Evolutionary conservation across 1,140 invertebrate genomes (phyloP).

Genomic region (Pseudomyrmex sp.): DNA sequence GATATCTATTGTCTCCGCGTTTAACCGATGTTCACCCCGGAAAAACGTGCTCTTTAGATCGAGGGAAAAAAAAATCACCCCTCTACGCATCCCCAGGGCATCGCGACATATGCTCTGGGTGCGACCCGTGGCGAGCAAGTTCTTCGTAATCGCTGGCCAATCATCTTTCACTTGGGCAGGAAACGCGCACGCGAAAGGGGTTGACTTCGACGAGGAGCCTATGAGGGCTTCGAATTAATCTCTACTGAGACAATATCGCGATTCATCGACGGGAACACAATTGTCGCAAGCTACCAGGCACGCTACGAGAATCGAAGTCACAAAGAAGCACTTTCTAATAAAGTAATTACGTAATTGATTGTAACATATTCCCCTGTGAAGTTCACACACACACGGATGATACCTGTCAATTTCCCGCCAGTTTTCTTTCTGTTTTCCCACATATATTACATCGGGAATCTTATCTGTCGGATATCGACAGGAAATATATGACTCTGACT

Average conservation of each 20-base stretch:
- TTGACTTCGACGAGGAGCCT: constrained; percentile 9
- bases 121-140: constrained; percentile 49
- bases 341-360: constrained; percentile 49
- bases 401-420: constrained; percentile 48
- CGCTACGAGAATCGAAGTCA: not conserved
- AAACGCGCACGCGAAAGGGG: constrained; percentile 26
- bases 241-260: not conserved
- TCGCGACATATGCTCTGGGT: constrained; percentile 68
- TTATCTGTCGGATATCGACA: constrained; percentile 74
- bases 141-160: constrained; percentile 55
- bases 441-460: constrained; percentile 75
- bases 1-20: constrained; percentile 60
- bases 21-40: constrained; percentile 68
- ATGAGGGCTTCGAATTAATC: not conserved
- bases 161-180: constrained; percentile 37
- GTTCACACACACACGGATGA: constrained; percentile 61
- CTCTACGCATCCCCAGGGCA: constrained; percentile 60
- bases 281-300: no score
- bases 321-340: not conserved
- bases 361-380: not conserved
- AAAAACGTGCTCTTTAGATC: constrained; percentile 71
- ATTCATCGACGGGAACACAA: not conserved
- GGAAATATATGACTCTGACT: constrained; percentile 58
- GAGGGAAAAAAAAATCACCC: constrained; percentile 70
- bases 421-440: constrained; percentile 72